phyloP scores from a whole-genome alignment of 2,113 vertebrate genomes.

The Stegastes partitus region DNA sequence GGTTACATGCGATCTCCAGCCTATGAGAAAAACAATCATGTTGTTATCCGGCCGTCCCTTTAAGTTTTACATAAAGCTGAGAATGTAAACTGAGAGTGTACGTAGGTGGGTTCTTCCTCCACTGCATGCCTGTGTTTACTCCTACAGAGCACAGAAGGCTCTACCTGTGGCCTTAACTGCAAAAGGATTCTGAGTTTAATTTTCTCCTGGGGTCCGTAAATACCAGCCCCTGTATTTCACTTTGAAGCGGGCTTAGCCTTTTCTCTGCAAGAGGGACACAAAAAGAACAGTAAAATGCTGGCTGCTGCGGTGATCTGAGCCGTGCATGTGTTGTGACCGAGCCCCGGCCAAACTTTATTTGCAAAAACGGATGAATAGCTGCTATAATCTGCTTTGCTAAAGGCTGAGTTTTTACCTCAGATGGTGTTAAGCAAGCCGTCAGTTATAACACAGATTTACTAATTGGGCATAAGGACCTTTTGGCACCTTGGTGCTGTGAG shows the following conservation, averaged over 20 bases:
- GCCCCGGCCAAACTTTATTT: neutral
- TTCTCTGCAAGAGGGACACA: constrained; percentile 19
- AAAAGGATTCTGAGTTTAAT: constrained; percentile 38
- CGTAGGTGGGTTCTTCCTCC: neutral
- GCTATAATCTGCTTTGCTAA: neutral
- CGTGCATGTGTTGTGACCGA: neutral
- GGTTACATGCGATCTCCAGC: neutral
- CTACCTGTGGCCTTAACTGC: constrained; percentile 13
- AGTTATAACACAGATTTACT: neutral
- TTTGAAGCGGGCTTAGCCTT: constrained; percentile 32
- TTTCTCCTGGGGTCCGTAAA: constrained; percentile 27
- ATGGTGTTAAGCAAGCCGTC: constrained; percentile 10
- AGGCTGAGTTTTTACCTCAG: constrained; percentile 1
- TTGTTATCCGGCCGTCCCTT: neutral
- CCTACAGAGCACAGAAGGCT: constrained; percentile 25
- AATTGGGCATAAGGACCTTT: neutral
- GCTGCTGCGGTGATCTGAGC: constrained; percentile 8
- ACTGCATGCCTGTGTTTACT: neutral
- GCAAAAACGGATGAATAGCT: constrained; percentile 10
- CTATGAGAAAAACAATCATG: neutral
- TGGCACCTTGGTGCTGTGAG: neutral
- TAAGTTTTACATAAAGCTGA: neutral
- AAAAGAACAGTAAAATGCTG: neutral
- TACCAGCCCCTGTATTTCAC: constrained; percentile 11
- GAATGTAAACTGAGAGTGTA: neutral